These are phyloP conservation scores for Odontocerum albicorne DNA, from an alignment of 2,888 invertebrate genomes.

Conservation along the genomic window DNA sequence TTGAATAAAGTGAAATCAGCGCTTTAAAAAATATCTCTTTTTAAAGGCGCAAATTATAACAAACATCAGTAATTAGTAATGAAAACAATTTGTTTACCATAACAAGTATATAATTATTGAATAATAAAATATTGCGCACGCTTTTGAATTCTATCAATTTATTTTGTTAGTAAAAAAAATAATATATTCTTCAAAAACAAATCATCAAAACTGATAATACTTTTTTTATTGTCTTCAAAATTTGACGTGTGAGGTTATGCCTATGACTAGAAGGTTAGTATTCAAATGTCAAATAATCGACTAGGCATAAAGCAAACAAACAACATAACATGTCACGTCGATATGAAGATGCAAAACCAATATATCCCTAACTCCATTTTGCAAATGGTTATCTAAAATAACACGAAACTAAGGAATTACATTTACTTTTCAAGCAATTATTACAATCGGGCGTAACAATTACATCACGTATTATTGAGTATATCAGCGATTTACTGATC, in stretches of 20 bases:
- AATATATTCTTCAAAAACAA: no score
- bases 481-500: conserved; percentile 6
- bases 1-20: no score
- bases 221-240: conserved; percentile 8
- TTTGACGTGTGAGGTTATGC: conserved; percentile 32
- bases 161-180: no score
- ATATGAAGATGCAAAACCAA: not conserved
- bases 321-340: conserved; percentile 3
- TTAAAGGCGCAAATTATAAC: no score
- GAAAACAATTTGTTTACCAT: no score
- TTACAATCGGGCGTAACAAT: conserved; percentile 30
- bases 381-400: not conserved
- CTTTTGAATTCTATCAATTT: no score
- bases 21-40: no score
- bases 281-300: conserved; percentile 33
- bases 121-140: no score
- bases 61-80: no score
- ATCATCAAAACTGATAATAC: no score
- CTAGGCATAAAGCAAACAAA: conserved; percentile 24
- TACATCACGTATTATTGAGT: conserved; percentile 29
- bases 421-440: conserved; percentile 29
- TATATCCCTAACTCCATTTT: not conserved
- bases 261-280: conserved; percentile 32
- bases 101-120: no score
- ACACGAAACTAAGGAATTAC: not conserved